Evolutionary conservation across 1,140 invertebrate species (phyloP).

Genomic region (Drosophila repletoides): DNA sequence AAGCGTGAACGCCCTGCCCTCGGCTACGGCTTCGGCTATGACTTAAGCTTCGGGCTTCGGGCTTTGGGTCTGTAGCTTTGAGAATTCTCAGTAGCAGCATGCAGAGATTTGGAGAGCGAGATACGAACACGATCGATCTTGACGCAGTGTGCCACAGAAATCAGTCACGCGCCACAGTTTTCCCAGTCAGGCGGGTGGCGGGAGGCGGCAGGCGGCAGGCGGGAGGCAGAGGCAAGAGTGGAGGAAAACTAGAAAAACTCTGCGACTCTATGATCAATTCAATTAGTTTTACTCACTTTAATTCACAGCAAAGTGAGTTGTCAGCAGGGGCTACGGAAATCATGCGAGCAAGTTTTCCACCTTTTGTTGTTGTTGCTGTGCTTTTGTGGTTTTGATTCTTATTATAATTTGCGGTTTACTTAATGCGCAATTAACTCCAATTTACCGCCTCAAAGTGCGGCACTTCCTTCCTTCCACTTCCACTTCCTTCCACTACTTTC

Average conservation of each 20-base stretch:
- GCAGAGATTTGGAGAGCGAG: constrained; percentile 46
- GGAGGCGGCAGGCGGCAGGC: no score
- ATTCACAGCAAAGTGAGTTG: constrained; percentile 17
- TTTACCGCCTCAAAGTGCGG: not conserved
- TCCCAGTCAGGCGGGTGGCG: not conserved
- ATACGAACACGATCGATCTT: constrained; percentile 34
- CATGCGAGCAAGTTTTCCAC: constrained; percentile 10
- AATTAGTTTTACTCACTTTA: constrained; percentile 9
- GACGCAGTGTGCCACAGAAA: constrained; percentile 36
- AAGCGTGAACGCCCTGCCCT: constrained; percentile 57
- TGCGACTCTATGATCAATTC: constrained; percentile 10
- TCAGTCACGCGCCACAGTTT: constrained; percentile 49
- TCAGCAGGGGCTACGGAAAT: not conserved
- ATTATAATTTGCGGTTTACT: constrained; percentile 28
- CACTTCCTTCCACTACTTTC: no score
- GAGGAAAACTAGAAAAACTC: constrained; percentile 10
- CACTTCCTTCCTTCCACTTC: no score
- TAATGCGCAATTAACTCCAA: constrained; percentile 24
- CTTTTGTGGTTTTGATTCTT: constrained; percentile 10
- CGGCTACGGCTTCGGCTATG: constrained; percentile 4
- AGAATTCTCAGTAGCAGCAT: constrained; percentile 46
- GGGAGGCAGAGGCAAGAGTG: no score
- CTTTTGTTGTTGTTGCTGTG: not conserved
- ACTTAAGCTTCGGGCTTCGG: constrained; percentile 6
- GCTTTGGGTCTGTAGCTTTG: constrained; percentile 39